These are phyloP conservation scores for Notocelia uddmanniana DNA, from an alignment of 2,888 invertebrate species.

Conservation along the genomic window DNA sequence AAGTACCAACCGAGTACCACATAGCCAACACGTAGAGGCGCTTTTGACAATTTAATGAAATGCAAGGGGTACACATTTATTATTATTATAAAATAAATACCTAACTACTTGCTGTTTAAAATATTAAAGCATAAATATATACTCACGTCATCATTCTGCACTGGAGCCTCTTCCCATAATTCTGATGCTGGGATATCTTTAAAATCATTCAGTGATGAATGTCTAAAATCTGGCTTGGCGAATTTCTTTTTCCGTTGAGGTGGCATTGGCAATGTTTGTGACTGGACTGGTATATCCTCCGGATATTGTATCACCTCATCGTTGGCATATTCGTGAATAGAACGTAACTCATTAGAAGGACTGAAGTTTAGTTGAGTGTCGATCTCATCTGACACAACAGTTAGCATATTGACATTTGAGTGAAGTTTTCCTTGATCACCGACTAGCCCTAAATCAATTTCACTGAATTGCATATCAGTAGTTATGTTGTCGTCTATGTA, in stretches of 20 bases:
- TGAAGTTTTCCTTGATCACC: slow-evolving; percentile 82
- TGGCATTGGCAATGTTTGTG: slow-evolving; percentile 80
- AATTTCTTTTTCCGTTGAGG: slow-evolving; percentile 76
- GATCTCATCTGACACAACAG: slow-evolving; percentile 62
- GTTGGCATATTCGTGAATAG: slow-evolving; percentile 79
- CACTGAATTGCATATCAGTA: slow-evolving; percentile 77
- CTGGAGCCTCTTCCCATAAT: slow-evolving; percentile 66
- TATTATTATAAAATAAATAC: too few species aligned
- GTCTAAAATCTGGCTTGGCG: slow-evolving; percentile 63
- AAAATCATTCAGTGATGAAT: slow-evolving; percentile 75
- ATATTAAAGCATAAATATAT: too few species aligned
- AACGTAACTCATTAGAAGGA: slow-evolving; percentile 70
- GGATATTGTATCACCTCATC: slow-evolving; percentile 85
- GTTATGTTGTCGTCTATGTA: slow-evolving; percentile 79
- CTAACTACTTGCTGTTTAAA: too few species aligned
- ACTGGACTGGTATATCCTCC: slow-evolving; percentile 75
- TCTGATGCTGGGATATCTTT: slow-evolving; percentile 61
- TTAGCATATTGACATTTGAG: slow-evolving; percentile 61
- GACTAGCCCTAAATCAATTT: slow-evolving; percentile 75
- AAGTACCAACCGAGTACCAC: too few species aligned
- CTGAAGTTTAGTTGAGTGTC: slow-evolving; percentile 73
- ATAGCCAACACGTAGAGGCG: too few species aligned
- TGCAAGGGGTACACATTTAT: too few species aligned
- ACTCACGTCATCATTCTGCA: slow-evolving; percentile 75
- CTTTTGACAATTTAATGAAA: too few species aligned